A percentile compares a stretch with the other conserved stretches of the same genome.
These are phyloP conservation scores for Machimus atricapillus DNA, from an alignment of 2,888 invertebrate species.

Conservation along the genomic window DNA sequence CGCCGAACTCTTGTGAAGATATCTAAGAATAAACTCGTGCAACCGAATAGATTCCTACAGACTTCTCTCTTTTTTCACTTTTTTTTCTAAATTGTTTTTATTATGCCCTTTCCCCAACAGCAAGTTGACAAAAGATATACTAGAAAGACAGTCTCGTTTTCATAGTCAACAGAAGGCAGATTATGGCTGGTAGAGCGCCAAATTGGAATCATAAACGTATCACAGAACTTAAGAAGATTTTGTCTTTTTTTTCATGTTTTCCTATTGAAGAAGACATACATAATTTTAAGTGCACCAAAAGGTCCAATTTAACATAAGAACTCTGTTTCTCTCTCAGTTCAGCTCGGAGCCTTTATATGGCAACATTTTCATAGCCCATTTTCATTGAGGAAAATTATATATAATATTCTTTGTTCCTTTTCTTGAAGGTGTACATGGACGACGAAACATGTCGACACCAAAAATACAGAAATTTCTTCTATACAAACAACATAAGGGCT, in stretches of 20 bases:
- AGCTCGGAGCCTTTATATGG: neutral
- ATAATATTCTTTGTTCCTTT: neutral
- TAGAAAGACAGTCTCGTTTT: neutral
- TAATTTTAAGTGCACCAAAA: neutral
- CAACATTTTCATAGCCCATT: neutral
- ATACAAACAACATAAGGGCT: neutral
- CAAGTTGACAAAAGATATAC: neutral
- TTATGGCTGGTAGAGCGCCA: constrained; percentile 3
- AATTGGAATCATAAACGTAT: constrained; percentile 17
- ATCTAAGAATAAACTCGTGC: constrained; percentile 5
- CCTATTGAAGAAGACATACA: neutral
- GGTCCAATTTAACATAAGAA: neutral
- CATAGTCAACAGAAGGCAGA: neutral
- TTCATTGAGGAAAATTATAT: neutral
- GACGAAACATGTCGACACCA: neutral
- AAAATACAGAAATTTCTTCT: neutral
- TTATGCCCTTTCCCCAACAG: neutral
- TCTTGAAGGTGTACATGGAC: neutral
- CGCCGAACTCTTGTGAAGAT: neutral
- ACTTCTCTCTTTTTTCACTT: neutral
- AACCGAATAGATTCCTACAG: neutral
- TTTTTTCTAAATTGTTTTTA: neutral
- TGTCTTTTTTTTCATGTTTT: neutral
- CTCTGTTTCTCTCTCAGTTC: neutral
- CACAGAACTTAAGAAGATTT: constrained; percentile 1